phyloP scores from a whole-genome alignment of 2,797 vertebrate species.

The Phaenicophaeus curvirostris region DNA sequence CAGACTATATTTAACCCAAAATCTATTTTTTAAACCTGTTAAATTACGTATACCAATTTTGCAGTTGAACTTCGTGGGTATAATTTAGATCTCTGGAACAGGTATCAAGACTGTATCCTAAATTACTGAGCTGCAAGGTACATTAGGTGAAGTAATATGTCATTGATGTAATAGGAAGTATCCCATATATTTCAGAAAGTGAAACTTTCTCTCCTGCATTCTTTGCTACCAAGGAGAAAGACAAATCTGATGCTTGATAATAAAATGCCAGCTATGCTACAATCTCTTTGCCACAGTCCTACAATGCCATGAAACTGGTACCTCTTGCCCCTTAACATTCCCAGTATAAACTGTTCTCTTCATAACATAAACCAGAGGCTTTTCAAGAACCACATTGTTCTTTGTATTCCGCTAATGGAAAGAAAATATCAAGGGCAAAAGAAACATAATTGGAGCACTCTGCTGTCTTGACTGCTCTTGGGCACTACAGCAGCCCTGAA shows the following conservation, averaged over 20 bases:
- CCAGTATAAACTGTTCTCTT: background rate
- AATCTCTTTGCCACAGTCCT: background rate
- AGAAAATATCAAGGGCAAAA: background rate
- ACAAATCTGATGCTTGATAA: background rate
- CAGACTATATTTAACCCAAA: background rate
- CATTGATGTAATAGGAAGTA: background rate
- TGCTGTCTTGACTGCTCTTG: background rate
- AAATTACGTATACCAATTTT: constrained; percentile 30
- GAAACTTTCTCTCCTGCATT: background rate
- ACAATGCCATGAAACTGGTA: background rate
- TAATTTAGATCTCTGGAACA: constrained; percentile 4
- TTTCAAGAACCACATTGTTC: background rate
- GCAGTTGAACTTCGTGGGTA: background rate
- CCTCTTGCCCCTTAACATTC: background rate
- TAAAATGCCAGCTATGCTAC: background rate
- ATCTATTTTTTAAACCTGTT: background rate
- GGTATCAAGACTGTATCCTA: background rate
- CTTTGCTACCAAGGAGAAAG: background rate
- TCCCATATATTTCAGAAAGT: background rate
- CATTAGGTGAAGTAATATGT: background rate
- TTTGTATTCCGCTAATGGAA: background rate
- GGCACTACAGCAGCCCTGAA: background rate
- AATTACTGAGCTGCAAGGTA: background rate
- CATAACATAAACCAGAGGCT: background rate
- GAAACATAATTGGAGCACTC: background rate